Base-by-base conservation (phyloP, 2,888 invertebrate species). In the Pristionchus exspectatus region DNA sequence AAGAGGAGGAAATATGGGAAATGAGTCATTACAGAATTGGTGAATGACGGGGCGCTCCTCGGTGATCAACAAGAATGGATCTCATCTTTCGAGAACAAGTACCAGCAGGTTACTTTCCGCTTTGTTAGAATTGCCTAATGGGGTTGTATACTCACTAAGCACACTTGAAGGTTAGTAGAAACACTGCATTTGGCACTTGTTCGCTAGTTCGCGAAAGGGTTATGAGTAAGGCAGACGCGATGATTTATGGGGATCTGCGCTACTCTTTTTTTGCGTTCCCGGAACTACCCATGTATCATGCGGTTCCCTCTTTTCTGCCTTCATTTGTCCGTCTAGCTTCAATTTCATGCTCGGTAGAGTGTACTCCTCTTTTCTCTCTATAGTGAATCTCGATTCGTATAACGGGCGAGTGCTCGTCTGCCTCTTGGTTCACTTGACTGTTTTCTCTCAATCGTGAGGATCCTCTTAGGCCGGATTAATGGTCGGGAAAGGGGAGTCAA, bases 51-150 rank as follows among this genome's bases (percentile, higher is more conserved):
- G 30, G 93, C 93, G 12, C 90, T 94, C 27, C 86, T 89, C 18
- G 94, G 94, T 9, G 92, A 94, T 88, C 44, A 91, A 21, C 90
- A 91, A 12, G 93, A 92, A 66, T 91, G 92, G 90, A 91, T 92
- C 50, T 83, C 90, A 14, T 92, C 93, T 9, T 87, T 94, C 66
- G 91, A 92, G 88, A 92, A 92, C 38, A 91, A 92, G 81, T 91
- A 92, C 86, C 90, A 91, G 88, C 92, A 93, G 93, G 93, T 93
- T 54, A 69, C 69, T 21, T 50, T 66, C 44, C 56, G 54, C 27
- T 54, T 30, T 84, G 38, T 83, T 56, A 56, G 56, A 56, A 1
- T 21, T 16, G 56, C 18, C 56, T 56, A 56, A 56, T 56, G 24
- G 54, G 27, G 83, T 18, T 63, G 63, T 63, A 24, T 63, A 10